Evolutionary conservation across 53 echinoderm and acorn worm species (phyloP).

Genomic region (Holothuria scabra): DNA sequence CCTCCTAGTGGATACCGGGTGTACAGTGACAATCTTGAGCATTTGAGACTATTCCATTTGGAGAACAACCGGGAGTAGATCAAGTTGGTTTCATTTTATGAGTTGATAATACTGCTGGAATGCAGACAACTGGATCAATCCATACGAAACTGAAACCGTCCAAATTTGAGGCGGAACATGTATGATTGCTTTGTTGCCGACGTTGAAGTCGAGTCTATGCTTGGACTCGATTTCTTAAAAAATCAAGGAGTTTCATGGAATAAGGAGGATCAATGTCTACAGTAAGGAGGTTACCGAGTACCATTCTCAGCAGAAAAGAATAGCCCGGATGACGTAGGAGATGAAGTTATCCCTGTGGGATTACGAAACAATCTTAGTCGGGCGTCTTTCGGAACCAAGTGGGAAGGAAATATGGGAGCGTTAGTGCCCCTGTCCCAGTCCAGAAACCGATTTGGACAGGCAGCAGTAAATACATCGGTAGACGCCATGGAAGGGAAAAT

Average conservation of each 20-base stretch:
- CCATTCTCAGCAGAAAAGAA: conserved; percentile 5
- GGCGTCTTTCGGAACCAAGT: neutral
- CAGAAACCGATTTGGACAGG: conserved; percentile 20
- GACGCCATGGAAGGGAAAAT: too few relatives aligned
- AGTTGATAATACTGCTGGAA: too few relatives aligned
- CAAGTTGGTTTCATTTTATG: conserved; percentile 46
- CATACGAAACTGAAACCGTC: neutral
- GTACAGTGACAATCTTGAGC: conserved; percentile 53
- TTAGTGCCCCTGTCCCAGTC: conserved; percentile 20
- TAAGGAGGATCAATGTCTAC: conserved; percentile 11
- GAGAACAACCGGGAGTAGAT: conserved; percentile 36
- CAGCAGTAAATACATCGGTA: conserved; percentile 40
- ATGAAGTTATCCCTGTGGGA: conserved; percentile 46
- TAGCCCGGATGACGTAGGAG: conserved; percentile 6
- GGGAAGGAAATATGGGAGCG: conserved; percentile 1
- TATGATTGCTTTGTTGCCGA: too few relatives aligned
- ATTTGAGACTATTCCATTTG: conserved; percentile 36
- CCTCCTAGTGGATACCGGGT: conserved; percentile 79
- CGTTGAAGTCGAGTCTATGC: too few relatives aligned
- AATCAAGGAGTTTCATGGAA: conserved; percentile 35
- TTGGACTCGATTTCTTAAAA: conserved; percentile 63
- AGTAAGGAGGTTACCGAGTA: conserved; percentile 34
- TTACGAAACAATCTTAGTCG: conserved; percentile 44
- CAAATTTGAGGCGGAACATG: neutral
- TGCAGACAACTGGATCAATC: conserved; percentile 38